Percentiles rank a stretch among this genome's conserved stretches.
These are phyloP conservation scores for Ispidina picta DNA, from an alignment of 2,797 vertebrate genomes.

Conservation along the genomic window DNA sequence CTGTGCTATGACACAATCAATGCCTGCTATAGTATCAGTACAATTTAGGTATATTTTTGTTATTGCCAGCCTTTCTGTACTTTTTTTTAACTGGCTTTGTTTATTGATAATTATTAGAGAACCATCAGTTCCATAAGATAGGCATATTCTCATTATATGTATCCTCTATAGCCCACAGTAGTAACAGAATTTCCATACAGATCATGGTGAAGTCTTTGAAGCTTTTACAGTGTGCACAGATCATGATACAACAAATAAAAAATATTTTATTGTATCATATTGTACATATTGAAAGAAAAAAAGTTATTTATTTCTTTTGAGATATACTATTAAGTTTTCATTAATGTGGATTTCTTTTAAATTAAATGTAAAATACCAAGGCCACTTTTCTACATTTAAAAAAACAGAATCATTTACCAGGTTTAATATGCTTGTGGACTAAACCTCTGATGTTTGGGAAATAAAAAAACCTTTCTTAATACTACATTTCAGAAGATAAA, in stretches of 20 bases:
- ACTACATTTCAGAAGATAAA: conserved; percentile 11
- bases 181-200: background rate
- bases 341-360: background rate
- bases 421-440: background rate
- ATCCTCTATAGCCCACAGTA: background rate
- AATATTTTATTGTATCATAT: background rate
- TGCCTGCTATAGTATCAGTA: conserved; percentile 85
- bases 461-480: background rate
- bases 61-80: background rate
- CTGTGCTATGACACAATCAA: conserved; percentile 90
- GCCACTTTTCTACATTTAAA: background rate
- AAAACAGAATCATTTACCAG: background rate
- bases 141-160: background rate
- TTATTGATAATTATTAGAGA: conserved; percentile 42
- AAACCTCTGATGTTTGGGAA: background rate
- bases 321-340: background rate
- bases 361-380: background rate
- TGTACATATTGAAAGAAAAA: background rate
- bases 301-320: background rate
- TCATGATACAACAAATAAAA: background rate
- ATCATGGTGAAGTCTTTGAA: background rate
- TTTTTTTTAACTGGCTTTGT: conserved; percentile 3
- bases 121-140: background rate
- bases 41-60: background rate
- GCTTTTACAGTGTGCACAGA: background rate